Base-by-base conservation (phyloP, 2,888 invertebrate genomes). In the Carterocephalus palaemon region DNA sequence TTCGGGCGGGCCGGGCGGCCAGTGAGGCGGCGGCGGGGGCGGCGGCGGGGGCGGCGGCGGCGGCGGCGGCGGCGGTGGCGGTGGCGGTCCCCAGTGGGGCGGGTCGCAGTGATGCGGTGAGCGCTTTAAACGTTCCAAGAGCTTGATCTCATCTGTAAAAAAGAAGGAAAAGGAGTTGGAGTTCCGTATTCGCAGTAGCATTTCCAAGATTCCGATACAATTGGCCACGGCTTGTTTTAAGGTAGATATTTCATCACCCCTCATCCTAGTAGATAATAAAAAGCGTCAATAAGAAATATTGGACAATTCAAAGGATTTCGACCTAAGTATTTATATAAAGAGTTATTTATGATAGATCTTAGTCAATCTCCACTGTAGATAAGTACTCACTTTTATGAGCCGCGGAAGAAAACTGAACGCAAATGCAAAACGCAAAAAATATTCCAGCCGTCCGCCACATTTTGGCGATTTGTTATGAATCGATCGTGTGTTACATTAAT, bases 391-490 rank as follows among this genome's bases (percentile, higher is more conserved):
- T 64, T 62, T 62, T 55, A 4, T 60, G 39, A 48, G 57, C 63
- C 33, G 38, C 31, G 10, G 26, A 54, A 1, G 56, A 54, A 6
- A 58, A 49, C 34, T 70, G 62, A 6, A 56, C 22, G 6, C 67
- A 53, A 39, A 57, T 46, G 26, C 60, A 38, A 5, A 56, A 23
- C 6, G 54, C 43, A 28, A 71, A 22, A 19, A 73, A 47, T 8
- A 73, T 45, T 17, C 67, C 66, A 29, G 64, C 68, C 54, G 62
- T 36, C 49, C 70, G 57, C 71, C 70, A 75, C 83, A 83, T 83
- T 54, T 56, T 68, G 33, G 2, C 51, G 47, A 29, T 56, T 15
- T 56, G 49, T 55, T 67, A 59, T 71, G 64, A 65, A 40, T 47
- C 40, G 38, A 48, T 40, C 29, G 42, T 15, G 50, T 54, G 54